phyloP scores from a whole-genome alignment of 2,888 invertebrate species.

The Marasmarcha lunaedactyla region DNA sequence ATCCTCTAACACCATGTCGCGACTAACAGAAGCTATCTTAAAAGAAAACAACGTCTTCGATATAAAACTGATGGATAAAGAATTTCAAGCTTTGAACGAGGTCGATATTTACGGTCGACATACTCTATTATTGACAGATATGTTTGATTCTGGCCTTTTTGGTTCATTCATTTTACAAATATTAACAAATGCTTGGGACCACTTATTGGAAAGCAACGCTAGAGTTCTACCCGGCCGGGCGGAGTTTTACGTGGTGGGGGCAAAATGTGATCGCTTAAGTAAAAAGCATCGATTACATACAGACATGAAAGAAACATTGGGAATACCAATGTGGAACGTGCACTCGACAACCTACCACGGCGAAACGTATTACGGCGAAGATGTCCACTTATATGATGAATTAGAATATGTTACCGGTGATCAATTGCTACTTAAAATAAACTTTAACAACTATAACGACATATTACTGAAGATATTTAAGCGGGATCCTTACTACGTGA shows the following conservation, averaged over 20 bases:
- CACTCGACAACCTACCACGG: background rate
- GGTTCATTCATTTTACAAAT: background rate
- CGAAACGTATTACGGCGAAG: constrained; percentile 10
- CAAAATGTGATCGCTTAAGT: constrained; percentile 2
- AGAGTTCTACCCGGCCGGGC: constrained; percentile 5
- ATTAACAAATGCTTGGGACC: constrained; percentile 3
- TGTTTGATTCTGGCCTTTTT: constrained; percentile 6
- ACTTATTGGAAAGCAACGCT: background rate
- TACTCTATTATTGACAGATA: constrained; percentile 6
- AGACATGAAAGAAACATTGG: background rate
- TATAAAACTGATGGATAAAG: background rate
- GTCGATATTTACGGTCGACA: background rate
- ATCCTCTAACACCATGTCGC: background rate
- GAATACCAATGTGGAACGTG: background rate
- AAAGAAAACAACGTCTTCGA: background rate
- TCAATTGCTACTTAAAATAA: constrained; percentile 12
- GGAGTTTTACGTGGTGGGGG: constrained; percentile 6
- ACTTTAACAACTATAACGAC: constrained; percentile 15
- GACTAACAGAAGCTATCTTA: constrained; percentile 1
- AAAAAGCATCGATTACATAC: constrained; percentile 2
- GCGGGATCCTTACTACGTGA: background rate
- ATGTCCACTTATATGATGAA: constrained; percentile 13
- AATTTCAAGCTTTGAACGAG: background rate
- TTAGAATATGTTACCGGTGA: constrained; percentile 16
- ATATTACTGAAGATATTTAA: constrained; percentile 2